Evolutionary conservation across 2,888 invertebrate species (phyloP).

Genomic region (Macaria notata): DNA sequence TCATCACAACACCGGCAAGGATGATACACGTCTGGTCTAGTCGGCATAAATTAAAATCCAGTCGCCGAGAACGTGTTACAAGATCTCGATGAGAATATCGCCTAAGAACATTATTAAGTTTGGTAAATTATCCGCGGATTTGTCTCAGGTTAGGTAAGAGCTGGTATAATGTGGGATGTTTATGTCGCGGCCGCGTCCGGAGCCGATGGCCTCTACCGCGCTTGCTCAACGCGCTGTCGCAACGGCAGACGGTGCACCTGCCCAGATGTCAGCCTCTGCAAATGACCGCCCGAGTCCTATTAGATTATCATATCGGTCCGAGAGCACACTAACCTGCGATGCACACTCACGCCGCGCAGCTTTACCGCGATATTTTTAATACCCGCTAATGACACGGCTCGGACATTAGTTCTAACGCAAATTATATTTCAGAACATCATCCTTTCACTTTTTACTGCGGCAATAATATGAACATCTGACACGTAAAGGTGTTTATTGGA

Average conservation of each 20-base stretch:
- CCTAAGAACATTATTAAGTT: constrained; percentile 50
- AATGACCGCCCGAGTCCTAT: constrained; percentile 59
- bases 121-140: constrained; percentile 66
- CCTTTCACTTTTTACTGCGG: constrained; percentile 54
- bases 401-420: constrained; percentile 4
- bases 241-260: constrained; percentile 77
- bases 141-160: constrained; percentile 71
- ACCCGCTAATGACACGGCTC: constrained; percentile 10
- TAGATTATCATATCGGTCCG: constrained; percentile 19
- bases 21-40: constrained; percentile 47
- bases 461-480: constrained; percentile 24
- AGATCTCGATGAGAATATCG: constrained; percentile 36
- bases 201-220: constrained; percentile 71
- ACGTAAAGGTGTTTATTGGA: constrained; percentile 14
- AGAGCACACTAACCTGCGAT: too few relatives aligned
- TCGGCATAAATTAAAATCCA: constrained; percentile 48
- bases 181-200: constrained; percentile 66
- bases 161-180: constrained; percentile 71
- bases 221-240: constrained; percentile 78
- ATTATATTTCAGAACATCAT: constrained; percentile 32
- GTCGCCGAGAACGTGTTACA: constrained; percentile 40
- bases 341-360: constrained; percentile 8
- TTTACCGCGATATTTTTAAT: constrained; percentile 3
- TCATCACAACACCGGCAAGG: constrained; percentile 52
- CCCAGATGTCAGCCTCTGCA: constrained; percentile 69